A percentile compares a stretch with the other conserved stretches of the same genome.
phyloP scores from a whole-genome alignment of 2,113 vertebrate genomes.

The Fregata magnificens region DNA sequence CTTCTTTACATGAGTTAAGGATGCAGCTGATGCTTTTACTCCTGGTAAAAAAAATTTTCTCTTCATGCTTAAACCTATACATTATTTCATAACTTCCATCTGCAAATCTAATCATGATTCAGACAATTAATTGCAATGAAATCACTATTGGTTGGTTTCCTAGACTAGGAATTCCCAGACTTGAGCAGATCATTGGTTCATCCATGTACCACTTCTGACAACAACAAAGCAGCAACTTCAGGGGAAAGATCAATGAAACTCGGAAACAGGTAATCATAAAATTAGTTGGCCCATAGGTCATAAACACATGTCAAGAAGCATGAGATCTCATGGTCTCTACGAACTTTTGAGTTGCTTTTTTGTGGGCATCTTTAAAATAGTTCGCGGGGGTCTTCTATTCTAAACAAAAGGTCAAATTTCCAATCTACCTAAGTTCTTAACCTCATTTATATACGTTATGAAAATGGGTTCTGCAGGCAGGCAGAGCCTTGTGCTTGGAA shows the following conservation, averaged over 20 bases:
- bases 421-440: not conserved
- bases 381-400: not conserved
- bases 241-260: not conserved
- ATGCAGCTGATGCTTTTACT: not conserved
- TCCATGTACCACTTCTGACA: not conserved
- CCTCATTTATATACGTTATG: not conserved
- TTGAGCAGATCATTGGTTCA: not conserved
- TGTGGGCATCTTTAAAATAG: not conserved
- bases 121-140: not conserved
- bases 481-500: not conserved
- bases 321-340: not conserved
- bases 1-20: not conserved
- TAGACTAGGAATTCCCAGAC: not conserved
- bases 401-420: not conserved
- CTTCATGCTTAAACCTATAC: not conserved
- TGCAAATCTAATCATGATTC: not conserved
- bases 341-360: not conserved
- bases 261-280: not conserved
- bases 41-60: not conserved
- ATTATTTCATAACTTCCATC: not conserved
- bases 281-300: not conserved
- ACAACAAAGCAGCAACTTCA: not conserved
- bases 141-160: not conserved
- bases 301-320: not conserved
- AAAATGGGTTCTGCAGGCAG: not conserved